Percentiles rank a stretch among this genome's conserved stretches.
Evolutionary conservation across 2,797 vertebrate species (phyloP).

Genomic region (Pempheris klunzingeri): DNA sequence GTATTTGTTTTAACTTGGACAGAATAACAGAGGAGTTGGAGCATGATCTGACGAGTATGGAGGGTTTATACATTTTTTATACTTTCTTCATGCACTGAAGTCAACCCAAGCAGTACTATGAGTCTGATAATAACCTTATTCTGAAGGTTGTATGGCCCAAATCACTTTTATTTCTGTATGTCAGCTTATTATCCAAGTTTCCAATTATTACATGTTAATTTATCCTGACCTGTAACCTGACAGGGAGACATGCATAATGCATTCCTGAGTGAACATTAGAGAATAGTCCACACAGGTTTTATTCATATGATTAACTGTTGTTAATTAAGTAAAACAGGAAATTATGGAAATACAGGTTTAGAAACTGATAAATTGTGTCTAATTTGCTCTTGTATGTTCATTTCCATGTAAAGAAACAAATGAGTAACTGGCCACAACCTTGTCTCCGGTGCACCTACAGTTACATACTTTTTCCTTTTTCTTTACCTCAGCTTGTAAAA

Average conservation of each 20-base stretch:
- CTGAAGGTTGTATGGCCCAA: constrained; percentile 1
- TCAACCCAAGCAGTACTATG: not conserved
- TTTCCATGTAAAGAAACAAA: constrained; percentile 65
- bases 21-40: constrained; percentile 15
- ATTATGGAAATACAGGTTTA: constrained; percentile 7
- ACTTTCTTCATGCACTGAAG: not conserved
- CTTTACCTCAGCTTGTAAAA: not conserved
- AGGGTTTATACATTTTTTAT: not conserved
- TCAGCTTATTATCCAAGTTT: not conserved
- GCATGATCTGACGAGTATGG: constrained; percentile 7
- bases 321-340: not conserved
- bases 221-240: not conserved
- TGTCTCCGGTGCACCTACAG: constrained; percentile 11
- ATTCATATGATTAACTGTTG: not conserved
- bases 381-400: constrained; percentile 48
- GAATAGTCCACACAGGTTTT: not conserved
- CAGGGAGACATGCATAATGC: not conserved
- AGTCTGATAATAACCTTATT: not conserved
- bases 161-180: not conserved
- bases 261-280: not conserved
- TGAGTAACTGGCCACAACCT: constrained; percentile 43
- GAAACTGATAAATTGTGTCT: constrained; percentile 16
- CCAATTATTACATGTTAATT: not conserved
- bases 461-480: no score
- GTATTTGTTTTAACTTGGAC: constrained; percentile 21